Evolutionary conservation across 2,797 vertebrate species (phyloP).

Genomic region (Brotula barbata): DNA sequence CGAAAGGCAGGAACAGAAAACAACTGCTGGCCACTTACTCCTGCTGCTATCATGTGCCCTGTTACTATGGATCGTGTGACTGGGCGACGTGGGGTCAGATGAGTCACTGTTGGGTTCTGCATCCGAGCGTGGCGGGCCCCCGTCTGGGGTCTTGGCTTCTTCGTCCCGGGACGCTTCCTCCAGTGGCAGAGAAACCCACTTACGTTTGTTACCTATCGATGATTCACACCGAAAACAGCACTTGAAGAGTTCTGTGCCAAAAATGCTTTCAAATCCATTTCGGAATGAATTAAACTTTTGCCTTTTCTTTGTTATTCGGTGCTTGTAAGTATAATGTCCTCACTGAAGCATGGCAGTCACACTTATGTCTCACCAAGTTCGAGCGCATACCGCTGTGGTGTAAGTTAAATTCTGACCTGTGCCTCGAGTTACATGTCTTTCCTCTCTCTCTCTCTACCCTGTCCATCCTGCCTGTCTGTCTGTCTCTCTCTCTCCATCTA

Average conservation of each 20-base stretch:
- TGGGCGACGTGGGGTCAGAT: constrained; percentile 58
- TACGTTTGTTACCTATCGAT: constrained; percentile 87
- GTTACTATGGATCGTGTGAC: constrained; percentile 74
- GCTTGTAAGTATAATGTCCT: not conserved
- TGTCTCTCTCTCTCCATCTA: no score
- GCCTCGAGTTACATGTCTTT: no score
- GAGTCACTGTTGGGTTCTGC: constrained; percentile 72
- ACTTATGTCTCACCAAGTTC: no score
- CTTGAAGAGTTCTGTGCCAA: constrained; percentile 53
- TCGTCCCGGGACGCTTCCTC: constrained; percentile 82
- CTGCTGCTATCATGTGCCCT: constrained; percentile 80
- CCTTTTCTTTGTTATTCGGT: no score
- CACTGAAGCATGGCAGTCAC: not conserved
- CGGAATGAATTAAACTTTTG: not conserved
- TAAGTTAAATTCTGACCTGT: no score
- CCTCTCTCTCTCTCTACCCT: no score
- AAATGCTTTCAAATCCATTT: not conserved
- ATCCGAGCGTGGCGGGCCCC: constrained; percentile 60
- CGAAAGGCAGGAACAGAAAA: constrained; percentile 9
- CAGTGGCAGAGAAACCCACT: constrained; percentile 88
- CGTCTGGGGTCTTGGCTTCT: constrained; percentile 68
- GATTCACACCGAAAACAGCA: constrained; percentile 70
- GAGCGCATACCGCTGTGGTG: no score
- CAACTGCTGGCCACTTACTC: constrained; percentile 79
- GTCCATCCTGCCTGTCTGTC: no score